phyloP scores from a whole-genome alignment of 2,888 invertebrate species.

The Macaria notata region DNA sequence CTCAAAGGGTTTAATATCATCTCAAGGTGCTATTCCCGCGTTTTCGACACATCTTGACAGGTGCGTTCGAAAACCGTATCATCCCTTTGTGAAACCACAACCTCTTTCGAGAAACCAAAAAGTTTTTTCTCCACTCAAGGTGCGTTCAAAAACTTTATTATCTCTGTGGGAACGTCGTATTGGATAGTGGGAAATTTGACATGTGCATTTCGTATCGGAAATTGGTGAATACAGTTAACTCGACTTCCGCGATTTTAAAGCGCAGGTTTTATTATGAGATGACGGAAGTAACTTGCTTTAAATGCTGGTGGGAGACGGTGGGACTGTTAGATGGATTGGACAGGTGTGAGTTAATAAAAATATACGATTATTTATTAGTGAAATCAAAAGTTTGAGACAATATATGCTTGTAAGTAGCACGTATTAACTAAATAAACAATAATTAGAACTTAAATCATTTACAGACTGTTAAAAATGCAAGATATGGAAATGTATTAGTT shows the following conservation, averaged over 20 bases:
- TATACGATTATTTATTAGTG: no score
- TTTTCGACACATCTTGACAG: slow-evolving; percentile 20
- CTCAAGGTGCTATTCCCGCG: slow-evolving; percentile 27
- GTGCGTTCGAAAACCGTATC: slow-evolving; percentile 18
- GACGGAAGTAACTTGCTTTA: slow-evolving; percentile 20
- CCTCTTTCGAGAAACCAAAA: slow-evolving; percentile 43
- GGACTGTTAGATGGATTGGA: slow-evolving; percentile 1
- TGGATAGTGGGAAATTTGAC: slow-evolving; percentile 35
- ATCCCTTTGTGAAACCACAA: neutral
- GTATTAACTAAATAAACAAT: no score
- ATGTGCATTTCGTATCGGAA: slow-evolving; percentile 29
- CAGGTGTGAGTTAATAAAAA: neutral
- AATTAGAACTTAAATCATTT: no score
- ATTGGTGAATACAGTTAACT: slow-evolving; percentile 27
- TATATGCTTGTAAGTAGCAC: no score
- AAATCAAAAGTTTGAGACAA: no score
- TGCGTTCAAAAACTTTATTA: slow-evolving; percentile 42
- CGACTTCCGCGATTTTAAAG: slow-evolving; percentile 26
- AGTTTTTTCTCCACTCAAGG: slow-evolving; percentile 53
- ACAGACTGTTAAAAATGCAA: no score
- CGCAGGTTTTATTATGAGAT: slow-evolving; percentile 24
- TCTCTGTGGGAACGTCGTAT: slow-evolving; percentile 37
- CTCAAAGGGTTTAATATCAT: slow-evolving; percentile 18
- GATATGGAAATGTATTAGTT: no score
- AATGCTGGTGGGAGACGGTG: slow-evolving; percentile 10